Evolutionary conservation across 2,888 invertebrate genomes (phyloP).

Genomic region (Zygothrica quintamaculata): DNA sequence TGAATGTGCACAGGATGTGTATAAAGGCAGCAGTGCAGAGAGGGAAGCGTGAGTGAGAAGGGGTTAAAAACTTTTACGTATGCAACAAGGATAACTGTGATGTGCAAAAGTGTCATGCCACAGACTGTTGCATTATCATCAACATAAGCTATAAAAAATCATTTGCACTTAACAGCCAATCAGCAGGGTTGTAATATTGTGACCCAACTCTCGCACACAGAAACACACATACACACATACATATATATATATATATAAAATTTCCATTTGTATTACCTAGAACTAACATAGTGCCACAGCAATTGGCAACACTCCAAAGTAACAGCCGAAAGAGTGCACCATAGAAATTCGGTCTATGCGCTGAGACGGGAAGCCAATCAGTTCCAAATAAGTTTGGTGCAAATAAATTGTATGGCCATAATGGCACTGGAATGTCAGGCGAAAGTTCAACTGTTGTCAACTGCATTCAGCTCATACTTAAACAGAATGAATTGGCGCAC

Average conservation of each 20-base stretch:
- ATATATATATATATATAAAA: constrained; percentile 12
- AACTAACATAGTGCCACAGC: constrained; percentile 5
- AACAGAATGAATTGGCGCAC: too few relatives aligned
- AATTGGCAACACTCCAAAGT: constrained; percentile 55
- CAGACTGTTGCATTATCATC: constrained; percentile 30
- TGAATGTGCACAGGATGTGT: constrained; percentile 11
- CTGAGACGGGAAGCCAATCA: constrained; percentile 59
- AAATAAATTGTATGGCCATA: constrained; percentile 71
- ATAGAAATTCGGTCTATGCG: constrained; percentile 43
- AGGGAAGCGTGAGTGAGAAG: not conserved
- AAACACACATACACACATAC: constrained; percentile 24
- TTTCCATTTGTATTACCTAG: not conserved
- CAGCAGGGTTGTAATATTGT: constrained; percentile 32
- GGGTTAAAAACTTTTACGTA: not conserved
- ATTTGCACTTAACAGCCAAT: constrained; percentile 67
- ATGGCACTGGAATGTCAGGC: constrained; percentile 37
- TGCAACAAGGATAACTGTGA: constrained; percentile 25
- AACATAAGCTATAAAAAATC: constrained; percentile 40
- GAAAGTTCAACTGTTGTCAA: constrained; percentile 29
- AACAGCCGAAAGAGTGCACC: constrained; percentile 6
- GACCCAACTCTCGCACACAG: constrained; percentile 15
- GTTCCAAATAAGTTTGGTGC: constrained; percentile 69
- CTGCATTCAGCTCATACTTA: constrained; percentile 3
- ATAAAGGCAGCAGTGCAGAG: too few relatives aligned
- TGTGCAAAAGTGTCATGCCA: constrained; percentile 25